Percentiles rank a stretch among this genome's conserved stretches.
Conservation (phyloP, 2,888 invertebrate species). For the Cheilosia vernalis region DNA sequence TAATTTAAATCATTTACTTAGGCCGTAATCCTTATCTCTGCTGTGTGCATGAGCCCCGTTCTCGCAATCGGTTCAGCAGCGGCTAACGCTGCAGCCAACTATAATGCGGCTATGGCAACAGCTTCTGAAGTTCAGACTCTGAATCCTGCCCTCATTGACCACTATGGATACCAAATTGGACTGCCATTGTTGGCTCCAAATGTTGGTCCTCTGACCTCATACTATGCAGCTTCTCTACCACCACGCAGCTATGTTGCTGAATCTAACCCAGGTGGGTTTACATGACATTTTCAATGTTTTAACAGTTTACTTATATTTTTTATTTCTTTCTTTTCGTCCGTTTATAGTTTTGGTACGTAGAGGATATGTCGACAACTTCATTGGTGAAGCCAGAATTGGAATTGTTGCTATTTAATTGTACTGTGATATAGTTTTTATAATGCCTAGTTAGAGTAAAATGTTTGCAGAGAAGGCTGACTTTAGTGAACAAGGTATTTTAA, state of each 20-base stretch:
- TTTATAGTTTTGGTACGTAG: slow-evolving; percentile 36
- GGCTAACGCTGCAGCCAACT: slow-evolving; percentile 77
- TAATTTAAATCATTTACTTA: slow-evolving; percentile 13
- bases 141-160: slow-evolving; percentile 77
- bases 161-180: slow-evolving; percentile 79
- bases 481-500: slow-evolving; percentile 36
- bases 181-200: slow-evolving; percentile 78
- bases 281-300: neutral
- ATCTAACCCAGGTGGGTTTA: slow-evolving; percentile 81
- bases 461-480: slow-evolving; percentile 5
- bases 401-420: slow-evolving; percentile 35
- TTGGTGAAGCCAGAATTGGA: slow-evolving; percentile 40
- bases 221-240: slow-evolving; percentile 80
- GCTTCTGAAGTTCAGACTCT: slow-evolving; percentile 78
- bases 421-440: slow-evolving; percentile 26
- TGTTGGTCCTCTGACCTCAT: slow-evolving; percentile 78
- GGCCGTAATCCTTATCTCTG: slow-evolving; percentile 52
- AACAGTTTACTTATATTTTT: slow-evolving; percentile 3
- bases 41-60: slow-evolving; percentile 51
- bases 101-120: slow-evolving; percentile 79
- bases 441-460: neutral
- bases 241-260: slow-evolving; percentile 81
- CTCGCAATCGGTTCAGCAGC: neutral
- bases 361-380: slow-evolving; percentile 9
- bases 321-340: neutral